Evolutionary conservation across 2,888 invertebrate genomes (phyloP), one percentile per base, ranked within the genome.

Genomic region (Plebejus melissa): DNA sequence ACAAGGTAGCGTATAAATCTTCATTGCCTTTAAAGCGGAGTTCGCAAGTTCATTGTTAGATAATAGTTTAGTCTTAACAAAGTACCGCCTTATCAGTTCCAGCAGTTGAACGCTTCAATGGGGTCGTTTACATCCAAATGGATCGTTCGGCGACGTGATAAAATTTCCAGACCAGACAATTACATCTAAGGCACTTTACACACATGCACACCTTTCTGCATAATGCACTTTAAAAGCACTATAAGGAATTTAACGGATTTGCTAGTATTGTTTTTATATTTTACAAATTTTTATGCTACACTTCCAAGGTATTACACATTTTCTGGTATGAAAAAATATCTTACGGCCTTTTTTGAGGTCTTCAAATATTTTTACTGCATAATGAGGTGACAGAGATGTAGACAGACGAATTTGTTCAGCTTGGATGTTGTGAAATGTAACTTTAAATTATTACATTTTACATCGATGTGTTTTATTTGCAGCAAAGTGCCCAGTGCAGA

Each of bases 61-160:
- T 72, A 72, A 72, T 54, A 72, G 72, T 72, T 54, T 50, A 72
- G 72, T 54, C 72, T 72, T 71, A 7, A 41, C 71, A 41, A 41
- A 71, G 72, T 32, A 72, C 28, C 71, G 72, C 22, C 32, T 22
- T 72, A 72, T 72, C 72, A 32, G 50, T 72, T 50, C 50, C 72
- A 72, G 72, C 72, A 54, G 50, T 54, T 72, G 72, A 72, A 50
- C 72, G 72, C 50, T 50, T 46, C 72, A 72, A 72, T 32, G 72
- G 72, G 54, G 72, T 54, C 72, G 72, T 72, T 72, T 72, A 72
- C 72, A 72, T 72, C 72, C 28, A 54, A 72, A 72, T 72, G 72
- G 72, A 72, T 50, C 54, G 72, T 72, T 54, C 28, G 72, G 28
- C 16, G 22, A 54, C 32, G 72, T 72, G 72, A 72, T 72, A 50